Evolutionary conservation across 1,140 invertebrate species (phyloP).

Genomic region (Lepidotrigona ventralis): DNA sequence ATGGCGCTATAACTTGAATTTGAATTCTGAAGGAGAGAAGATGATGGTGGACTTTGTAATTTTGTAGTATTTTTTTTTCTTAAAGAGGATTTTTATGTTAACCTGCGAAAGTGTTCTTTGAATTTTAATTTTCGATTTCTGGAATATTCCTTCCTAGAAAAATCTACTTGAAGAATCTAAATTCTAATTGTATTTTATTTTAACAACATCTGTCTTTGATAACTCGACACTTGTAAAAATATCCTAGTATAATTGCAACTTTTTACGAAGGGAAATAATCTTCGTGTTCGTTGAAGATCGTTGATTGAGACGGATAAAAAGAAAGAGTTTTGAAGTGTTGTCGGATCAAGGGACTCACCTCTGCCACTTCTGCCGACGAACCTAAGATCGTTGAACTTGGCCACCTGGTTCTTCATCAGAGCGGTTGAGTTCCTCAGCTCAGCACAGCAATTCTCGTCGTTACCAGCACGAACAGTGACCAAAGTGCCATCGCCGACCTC

Average conservation of each 20-base stretch:
- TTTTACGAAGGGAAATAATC: neutral
- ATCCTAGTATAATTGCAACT: neutral
- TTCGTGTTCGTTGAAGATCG: neutral
- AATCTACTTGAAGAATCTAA: too few species aligned
- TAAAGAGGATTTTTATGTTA: too few species aligned
- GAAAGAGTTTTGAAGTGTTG: neutral
- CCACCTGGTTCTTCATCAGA: conserved; percentile 98
- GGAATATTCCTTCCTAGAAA: too few species aligned
- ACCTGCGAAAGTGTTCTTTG: too few species aligned
- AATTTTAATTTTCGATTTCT: too few species aligned
- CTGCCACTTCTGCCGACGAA: conserved; percentile 98
- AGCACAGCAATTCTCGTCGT: conserved; percentile 98
- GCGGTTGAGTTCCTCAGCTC: conserved; percentile 96
- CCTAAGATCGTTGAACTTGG: conserved; percentile 98
- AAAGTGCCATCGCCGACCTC: conserved; percentile 97
- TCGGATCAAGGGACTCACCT: conserved; percentile 86
- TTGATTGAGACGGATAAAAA: neutral
- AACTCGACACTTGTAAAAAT: neutral
- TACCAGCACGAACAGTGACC: conserved; percentile 96
- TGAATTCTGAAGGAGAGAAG: neutral
- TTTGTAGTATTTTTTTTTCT: neutral
- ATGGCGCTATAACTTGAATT: too few species aligned
- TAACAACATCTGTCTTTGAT: too few species aligned
- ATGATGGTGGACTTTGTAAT: neutral
- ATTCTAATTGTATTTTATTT: too few species aligned